Evolutionary conservation across 2,113 vertebrate genomes (phyloP).

Genomic region (Semicossyphus pulcher): DNA sequence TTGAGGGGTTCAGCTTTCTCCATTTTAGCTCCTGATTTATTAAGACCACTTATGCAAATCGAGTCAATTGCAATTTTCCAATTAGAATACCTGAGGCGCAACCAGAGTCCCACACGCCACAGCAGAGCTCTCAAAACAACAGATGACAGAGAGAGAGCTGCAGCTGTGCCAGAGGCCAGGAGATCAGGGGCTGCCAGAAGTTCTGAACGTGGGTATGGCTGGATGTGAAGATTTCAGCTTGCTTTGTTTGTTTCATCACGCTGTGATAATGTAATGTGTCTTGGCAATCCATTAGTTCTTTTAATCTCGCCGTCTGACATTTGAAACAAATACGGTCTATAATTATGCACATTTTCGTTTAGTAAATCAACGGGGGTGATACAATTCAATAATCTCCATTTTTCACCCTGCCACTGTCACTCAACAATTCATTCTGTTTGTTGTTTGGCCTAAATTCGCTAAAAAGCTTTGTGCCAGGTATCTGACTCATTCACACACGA

Average conservation of each 20-base stretch:
- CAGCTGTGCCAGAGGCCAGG: constrained; percentile 61
- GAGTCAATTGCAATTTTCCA: constrained; percentile 72
- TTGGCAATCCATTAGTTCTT: constrained; percentile 52
- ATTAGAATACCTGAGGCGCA: constrained; percentile 76
- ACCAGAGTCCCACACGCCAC: constrained; percentile 58
- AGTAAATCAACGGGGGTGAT: constrained; percentile 46
- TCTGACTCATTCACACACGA: constrained; percentile 40
- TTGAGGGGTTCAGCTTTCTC: constrained; percentile 57
- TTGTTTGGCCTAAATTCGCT: constrained; percentile 44
- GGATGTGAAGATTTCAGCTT: constrained; percentile 23
- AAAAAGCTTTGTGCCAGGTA: constrained; percentile 46
- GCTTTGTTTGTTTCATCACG: constrained; percentile 61
- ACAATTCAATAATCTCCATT: constrained; percentile 40
- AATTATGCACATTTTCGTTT: constrained; percentile 64
- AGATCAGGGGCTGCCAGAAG: constrained; percentile 52
- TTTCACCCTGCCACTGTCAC: constrained; percentile 40
- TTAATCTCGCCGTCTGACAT: constrained; percentile 61
- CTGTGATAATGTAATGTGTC: constrained; percentile 53
- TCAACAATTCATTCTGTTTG: constrained; percentile 31
- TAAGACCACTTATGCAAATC: constrained; percentile 79
- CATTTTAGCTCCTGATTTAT: constrained; percentile 72
- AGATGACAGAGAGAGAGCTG: constrained; percentile 52
- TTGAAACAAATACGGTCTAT: constrained; percentile 54
- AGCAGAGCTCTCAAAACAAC: constrained; percentile 58
- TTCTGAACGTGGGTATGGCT: constrained; percentile 24